Base-by-base conservation (phyloP, 2,113 vertebrate species). In the Chloropsis hardwickii region DNA sequence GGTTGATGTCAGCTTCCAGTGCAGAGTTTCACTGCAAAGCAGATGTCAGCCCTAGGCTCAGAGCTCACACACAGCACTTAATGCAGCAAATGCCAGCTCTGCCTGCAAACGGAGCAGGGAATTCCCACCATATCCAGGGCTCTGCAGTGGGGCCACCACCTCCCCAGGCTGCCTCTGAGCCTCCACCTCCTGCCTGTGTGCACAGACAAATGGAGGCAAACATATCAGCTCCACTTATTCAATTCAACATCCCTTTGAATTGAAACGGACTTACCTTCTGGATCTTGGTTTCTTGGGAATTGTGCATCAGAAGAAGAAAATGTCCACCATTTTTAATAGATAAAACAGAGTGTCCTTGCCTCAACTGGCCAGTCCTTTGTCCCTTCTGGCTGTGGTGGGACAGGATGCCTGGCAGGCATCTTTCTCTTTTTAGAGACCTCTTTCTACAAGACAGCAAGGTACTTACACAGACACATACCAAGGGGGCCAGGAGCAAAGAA, bases 221-320 rank as follows among this genome's bases (percentile, higher is more conserved):
- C 22, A 11, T 0, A 1, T 5, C 79, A 76, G 40, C 25, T 48
- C 37, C 37, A 37, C 37, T 37, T 37, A 10, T 37, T 37, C 37
- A 37, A 37, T 37, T 37, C 44, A 40, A 60, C 0, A 0, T 14
- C n/a, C 80, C 61, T 54, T 21, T 5, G 58, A 80, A 65, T 0
- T 53, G 50, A 90, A 61, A 0, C 57, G 3, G n/a, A 64, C 66
- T 23, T 48, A 65, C 57, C 29, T 25, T 56, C 31, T 61, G 39
- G 33, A 83, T 48, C 15, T 57, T n/a, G 4, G 33, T 65, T 85
- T 81, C 53, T 53, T 28, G 12, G 17, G 62, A 91, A 66, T 40
- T 0, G 0, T 9, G 0, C 23, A 48, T 11, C 27, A 51, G 44
- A 79, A 10, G 48, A 88, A 80, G 57, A 69, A 65, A 65, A 88